A percentile compares a stretch with the other conserved stretches of the same genome.
phyloP scores from a whole-genome alignment of 2,797 vertebrate species.

The Acanthis flammea region DNA sequence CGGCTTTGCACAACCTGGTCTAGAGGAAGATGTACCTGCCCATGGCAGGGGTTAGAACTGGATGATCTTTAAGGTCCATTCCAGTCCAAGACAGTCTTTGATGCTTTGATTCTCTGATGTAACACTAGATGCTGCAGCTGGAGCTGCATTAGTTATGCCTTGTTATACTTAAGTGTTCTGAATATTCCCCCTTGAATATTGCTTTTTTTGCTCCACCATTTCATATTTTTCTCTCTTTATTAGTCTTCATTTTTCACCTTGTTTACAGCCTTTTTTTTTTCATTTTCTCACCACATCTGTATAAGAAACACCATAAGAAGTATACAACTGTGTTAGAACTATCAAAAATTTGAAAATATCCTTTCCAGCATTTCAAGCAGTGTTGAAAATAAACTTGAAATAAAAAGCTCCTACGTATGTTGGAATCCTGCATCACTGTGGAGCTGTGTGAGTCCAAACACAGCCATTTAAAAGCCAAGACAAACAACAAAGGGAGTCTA shows the following conservation, averaged over 20 bases:
- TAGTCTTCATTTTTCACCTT: neutral
- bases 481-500: neutral
- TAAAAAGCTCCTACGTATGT: neutral
- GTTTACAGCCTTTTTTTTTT: neutral
- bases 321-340: neutral
- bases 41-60: neutral
- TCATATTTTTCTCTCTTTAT: neutral
- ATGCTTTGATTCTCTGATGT: neutral
- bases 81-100: neutral
- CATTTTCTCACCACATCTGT: neutral
- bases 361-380: neutral
- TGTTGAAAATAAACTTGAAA: neutral
- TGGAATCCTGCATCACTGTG: neutral
- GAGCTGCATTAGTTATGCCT: neutral
- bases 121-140: neutral
- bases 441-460: neutral
- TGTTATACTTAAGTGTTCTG: neutral
- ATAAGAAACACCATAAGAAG: neutral
- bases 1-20: neutral
- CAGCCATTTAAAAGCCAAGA: neutral
- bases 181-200: neutral
- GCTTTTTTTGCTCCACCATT: neutral
- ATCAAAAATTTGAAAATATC: neutral
- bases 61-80: neutral
- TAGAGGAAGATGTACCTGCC: neutral